A percentile compares a stretch with the other conserved stretches of the same genome.
phyloP scores from a whole-genome alignment of 2,888 invertebrate species.

The Chymomyza amoena region DNA sequence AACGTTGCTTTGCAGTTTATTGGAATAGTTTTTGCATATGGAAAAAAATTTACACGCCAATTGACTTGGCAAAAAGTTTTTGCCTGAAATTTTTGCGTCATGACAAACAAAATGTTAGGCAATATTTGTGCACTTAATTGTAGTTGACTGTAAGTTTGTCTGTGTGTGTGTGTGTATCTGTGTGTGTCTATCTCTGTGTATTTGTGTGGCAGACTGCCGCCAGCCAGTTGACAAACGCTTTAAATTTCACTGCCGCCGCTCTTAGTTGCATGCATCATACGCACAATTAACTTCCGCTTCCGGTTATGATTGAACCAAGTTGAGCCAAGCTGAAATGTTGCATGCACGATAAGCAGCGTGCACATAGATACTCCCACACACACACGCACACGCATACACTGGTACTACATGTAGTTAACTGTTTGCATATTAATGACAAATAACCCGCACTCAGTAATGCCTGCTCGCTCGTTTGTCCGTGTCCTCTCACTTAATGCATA shows the following conservation, averaged over 20 bases:
- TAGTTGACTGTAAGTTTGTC: slow-evolving; percentile 5
- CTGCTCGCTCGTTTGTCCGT: not conserved
- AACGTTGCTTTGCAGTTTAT: not conserved
- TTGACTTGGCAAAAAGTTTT: not conserved
- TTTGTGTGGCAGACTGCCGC: not conserved
- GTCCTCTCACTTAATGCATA: not conserved
- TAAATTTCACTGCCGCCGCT: not conserved
- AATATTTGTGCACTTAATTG: slow-evolving; percentile 2
- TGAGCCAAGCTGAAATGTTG: slow-evolving; percentile 27
- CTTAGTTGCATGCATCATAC: slow-evolving; percentile 38
- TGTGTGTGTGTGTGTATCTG: not conserved
- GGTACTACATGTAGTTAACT: slow-evolving; percentile 39
- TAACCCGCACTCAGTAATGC: slow-evolving; percentile 47
- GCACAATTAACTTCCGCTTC: slow-evolving; percentile 72
- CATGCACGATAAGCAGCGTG: slow-evolving; percentile 30
- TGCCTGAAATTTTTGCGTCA: not conserved
- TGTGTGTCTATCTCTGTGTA: not conserved
- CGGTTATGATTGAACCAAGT: slow-evolving; percentile 58
- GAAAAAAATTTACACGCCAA: not conserved
- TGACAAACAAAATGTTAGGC: not conserved
- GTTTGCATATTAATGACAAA: slow-evolving; percentile 69
- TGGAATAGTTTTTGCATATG: slow-evolving; percentile 13
- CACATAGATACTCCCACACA: slow-evolving; percentile 15
- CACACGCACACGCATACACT: slow-evolving; percentile 12
- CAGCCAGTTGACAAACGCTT: slow-evolving; percentile 10